Percentiles rank a stretch among this genome's conserved stretches.
These are phyloP conservation scores for Thera britannica DNA, from an alignment of 2,888 invertebrate species.

Conservation along the genomic window DNA sequence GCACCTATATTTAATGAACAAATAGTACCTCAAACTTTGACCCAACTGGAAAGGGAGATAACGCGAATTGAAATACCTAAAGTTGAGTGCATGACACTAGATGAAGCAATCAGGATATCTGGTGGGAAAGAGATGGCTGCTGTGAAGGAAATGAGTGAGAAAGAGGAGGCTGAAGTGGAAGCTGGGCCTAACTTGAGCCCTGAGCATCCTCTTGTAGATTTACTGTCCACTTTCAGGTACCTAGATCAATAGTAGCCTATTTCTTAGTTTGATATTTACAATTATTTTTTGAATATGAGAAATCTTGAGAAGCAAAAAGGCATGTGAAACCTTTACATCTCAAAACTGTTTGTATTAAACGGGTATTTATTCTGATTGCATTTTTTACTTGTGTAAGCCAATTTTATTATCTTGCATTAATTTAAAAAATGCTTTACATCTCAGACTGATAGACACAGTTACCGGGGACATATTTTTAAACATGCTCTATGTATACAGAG, in stretches of 20 bases:
- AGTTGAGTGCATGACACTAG: conserved; percentile 63
- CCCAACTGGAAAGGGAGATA: conserved; percentile 32
- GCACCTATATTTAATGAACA: conserved; percentile 66
- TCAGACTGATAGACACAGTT: too few relatives aligned
- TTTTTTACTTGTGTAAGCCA: too few relatives aligned
- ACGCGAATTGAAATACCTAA: conserved; percentile 45
- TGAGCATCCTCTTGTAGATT: conserved; percentile 75
- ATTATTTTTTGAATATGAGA: too few relatives aligned
- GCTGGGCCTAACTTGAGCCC: conserved; percentile 65
- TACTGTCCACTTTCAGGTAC: conserved; percentile 75
- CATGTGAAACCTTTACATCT: too few relatives aligned
- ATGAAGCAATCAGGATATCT: conserved; percentile 66
- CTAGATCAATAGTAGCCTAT: background rate
- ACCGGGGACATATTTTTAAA: too few relatives aligned
- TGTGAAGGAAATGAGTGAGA: conserved; percentile 67
- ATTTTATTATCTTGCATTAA: too few relatives aligned
- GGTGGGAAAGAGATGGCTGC: conserved; percentile 68
- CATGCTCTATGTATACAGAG: too few relatives aligned
- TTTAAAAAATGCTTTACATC: too few relatives aligned
- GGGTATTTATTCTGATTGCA: too few relatives aligned
- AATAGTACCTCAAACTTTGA: conserved; percentile 15
- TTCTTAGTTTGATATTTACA: background rate
- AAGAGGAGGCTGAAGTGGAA: conserved; percentile 69
- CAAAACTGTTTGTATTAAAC: too few relatives aligned
- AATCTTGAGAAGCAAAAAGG: too few relatives aligned